Conservation (phyloP, 2,797 vertebrate species). For the Hippopotamyrus pictus region DNA sequence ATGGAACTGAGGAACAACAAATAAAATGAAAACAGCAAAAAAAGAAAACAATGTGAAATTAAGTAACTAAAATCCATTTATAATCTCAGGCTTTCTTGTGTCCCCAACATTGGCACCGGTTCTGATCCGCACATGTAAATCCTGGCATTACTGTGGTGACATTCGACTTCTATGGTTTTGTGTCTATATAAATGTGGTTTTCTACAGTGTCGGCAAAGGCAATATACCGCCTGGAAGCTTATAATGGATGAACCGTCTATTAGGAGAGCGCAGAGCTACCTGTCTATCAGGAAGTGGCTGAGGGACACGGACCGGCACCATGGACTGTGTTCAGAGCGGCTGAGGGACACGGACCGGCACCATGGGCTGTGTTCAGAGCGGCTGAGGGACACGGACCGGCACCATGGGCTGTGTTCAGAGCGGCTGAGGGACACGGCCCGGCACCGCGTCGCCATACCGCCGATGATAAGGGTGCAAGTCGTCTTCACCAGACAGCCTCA, state of each 20-base stretch:
- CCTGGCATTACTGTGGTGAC: conserved; percentile 49
- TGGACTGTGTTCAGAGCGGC: conserved; percentile 40
- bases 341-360: background rate
- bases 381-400: too few relatives aligned
- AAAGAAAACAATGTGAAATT: conserved; percentile 39
- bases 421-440: too few relatives aligned
- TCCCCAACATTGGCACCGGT: conserved; percentile 58
- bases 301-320: conserved; percentile 46
- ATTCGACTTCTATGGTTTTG: conserved; percentile 47
- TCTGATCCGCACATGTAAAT: conserved; percentile 49
- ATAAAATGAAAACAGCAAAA: conserved; percentile 38
- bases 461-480: conserved; percentile 51
- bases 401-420: too few relatives aligned
- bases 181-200: conserved; percentile 57
- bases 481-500: conserved; percentile 79
- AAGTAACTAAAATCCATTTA: conserved; percentile 37
- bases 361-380: too few relatives aligned
- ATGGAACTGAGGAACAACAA: conserved; percentile 64
- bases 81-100: conserved; percentile 58
- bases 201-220: conserved; percentile 56
- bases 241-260: conserved; percentile 50
- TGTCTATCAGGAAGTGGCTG: background rate
- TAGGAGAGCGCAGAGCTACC: conserved; percentile 49
- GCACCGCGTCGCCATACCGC: background rate
- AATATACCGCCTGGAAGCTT: conserved; percentile 46